Percentiles rank a stretch among this genome's conserved stretches.
phyloP scores from a whole-genome alignment of 2,888 invertebrate species.

The Aphrophora alni region DNA sequence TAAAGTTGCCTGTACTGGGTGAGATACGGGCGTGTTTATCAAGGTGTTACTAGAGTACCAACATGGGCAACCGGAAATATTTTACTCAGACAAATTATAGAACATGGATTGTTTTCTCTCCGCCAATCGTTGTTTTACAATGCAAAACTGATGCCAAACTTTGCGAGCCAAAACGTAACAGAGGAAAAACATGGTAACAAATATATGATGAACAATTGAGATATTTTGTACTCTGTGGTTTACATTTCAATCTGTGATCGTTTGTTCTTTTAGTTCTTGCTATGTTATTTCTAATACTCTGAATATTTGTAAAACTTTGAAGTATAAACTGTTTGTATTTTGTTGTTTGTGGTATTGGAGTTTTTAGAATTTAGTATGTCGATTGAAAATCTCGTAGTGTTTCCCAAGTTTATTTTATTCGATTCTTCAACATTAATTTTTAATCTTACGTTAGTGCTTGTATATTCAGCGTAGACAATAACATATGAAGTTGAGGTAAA shows the following conservation, averaged over 20 bases:
- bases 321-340: too few species aligned
- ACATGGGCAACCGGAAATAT: slow-evolving; percentile 6
- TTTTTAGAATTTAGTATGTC: too few species aligned
- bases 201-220: background rate
- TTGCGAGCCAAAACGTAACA: background rate
- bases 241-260: background rate
- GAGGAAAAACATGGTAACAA: background rate
- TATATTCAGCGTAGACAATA: too few species aligned
- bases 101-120: background rate
- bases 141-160: background rate
- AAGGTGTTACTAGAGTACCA: background rate
- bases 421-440: too few species aligned
- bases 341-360: too few species aligned
- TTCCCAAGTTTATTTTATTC: too few species aligned
- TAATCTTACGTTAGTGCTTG: too few species aligned
- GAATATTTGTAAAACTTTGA: too few species aligned
- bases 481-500: too few species aligned
- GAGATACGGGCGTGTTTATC: background rate
- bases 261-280: too few species aligned
- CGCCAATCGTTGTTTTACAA: background rate
- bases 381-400: too few species aligned
- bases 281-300: too few species aligned
- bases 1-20: background rate
- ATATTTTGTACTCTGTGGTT: background rate
- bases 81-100: background rate